Evolutionary conservation across 1,140 invertebrate species (phyloP), one percentile per base, ranked within the genome.

Genomic region (Drosophila setifemur): DNA sequence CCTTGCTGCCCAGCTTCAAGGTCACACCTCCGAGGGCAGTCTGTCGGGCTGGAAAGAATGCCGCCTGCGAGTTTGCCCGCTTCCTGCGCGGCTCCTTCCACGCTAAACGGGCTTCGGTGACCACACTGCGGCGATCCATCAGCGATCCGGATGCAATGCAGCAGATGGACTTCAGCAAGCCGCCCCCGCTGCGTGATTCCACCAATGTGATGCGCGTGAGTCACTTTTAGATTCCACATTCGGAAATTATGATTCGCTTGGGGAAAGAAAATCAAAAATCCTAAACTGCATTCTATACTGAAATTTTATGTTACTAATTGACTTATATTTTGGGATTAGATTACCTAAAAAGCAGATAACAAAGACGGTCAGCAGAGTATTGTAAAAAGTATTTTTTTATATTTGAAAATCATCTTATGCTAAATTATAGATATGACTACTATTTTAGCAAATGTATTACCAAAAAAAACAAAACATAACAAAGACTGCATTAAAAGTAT

Each of bases 1-100:
- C 89, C 12, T 37, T 90, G 14, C 42, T 90, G 71, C 89, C 89
- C 45, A 89, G 70, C n/a, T 90, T 90, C 64, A 89, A 89, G 67
- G 63, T 90, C n/a, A 90, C 89, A 11, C 89, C 89, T 1, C 88
- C 89, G 1, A 43, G 55, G n/a, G 44, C 63, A 4, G 63, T 71
- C 45, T 78, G 76, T 48, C 63, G 78, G 31, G 68, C 52, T 0
- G 53, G 73, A 21, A 66, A 73, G 21, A 78, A 61, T 43, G 70
- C 88, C 0, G 88, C 83, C 18, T 76, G 73, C 28, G 89, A 90
- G n/a, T 76, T 89, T 23, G 89, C 83, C 1, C 64, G 79, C 6
- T 83, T 89, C 12, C 54, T 90, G 11, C 73, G 88, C 2, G 73
- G 89, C 4, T 90, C 85, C 1, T 90, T 89, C n/a, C 71, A 87